Evolutionary conservation across 1,140 invertebrate species (phyloP), one percentile per base, ranked within the genome.

Genomic region (Leptinotarsa texana): DNA sequence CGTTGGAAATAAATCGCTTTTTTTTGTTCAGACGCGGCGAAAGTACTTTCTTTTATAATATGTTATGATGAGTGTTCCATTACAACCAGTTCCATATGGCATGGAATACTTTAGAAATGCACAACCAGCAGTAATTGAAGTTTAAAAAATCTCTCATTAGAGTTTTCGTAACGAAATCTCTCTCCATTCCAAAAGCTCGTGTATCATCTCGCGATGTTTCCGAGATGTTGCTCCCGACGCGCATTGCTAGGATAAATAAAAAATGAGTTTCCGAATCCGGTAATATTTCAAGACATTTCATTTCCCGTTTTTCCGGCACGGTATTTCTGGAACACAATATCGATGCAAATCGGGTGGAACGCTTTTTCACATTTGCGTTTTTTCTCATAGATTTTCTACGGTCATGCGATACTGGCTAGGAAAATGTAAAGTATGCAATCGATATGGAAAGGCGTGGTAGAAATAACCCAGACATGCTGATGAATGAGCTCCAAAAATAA

Each of bases 231-330:
- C n/a, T 57, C 15, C 51, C 51, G 6, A 18, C 15, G 51, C 51
- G 51, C 51, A 57, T 57, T 18, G 51, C 51, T 15, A 57, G 15
- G n/a, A 4, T 18, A 57, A 15, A 57, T 18, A 57, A 57, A 57
- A 57, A 57, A 57, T 18, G 51, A 57, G 15, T 57, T 57, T 57
- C 51, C 33, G 33, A 42, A 42, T 42, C 33, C 51, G 51, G 51
- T 57, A 57, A 57, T 57, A 57, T 57, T 57, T 57, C 51, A 57
- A 57, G 51, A 57, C 51, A 57, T 57, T 57, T 57, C 51, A 57
- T 57, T 57, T 57, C 51, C 51, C 51, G 51, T 57, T 57, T 2
- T 57, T 57, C 15, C 51, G 51, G 51, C 51, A 57, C 17, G 51
- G n/a, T 17, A 15, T 17, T 57, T 57, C n/a, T 17, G 51, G 17